These are phyloP conservation scores for Meriones unguiculatus DNA, from an alignment of 2,113 vertebrate genomes.

Conservation along the genomic window DNA sequence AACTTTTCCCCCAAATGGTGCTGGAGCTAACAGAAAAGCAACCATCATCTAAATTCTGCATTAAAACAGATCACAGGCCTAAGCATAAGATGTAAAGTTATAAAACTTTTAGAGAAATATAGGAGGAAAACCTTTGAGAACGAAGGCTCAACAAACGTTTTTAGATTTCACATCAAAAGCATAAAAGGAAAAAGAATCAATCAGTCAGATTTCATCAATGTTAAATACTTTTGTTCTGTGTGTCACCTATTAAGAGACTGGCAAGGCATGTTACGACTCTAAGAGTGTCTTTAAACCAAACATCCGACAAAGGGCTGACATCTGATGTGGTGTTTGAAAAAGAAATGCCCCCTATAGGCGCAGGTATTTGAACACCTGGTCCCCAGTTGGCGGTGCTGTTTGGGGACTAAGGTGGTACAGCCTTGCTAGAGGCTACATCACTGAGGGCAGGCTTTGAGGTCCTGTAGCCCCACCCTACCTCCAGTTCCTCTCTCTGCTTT, in stretches of 20 bases:
- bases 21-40: neutral
- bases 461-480: neutral
- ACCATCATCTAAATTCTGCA: neutral
- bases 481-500: neutral
- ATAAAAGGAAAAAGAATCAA: neutral
- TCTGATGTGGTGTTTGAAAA: neutral
- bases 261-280: neutral
- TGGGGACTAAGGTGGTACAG: neutral
- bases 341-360: neutral
- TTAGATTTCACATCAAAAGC: conserved; percentile 8
- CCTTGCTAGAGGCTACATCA: neutral
- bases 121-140: conserved; percentile 35
- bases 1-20: neutral
- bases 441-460: neutral
- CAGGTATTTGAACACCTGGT: neutral
- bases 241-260: neutral
- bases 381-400: neutral
- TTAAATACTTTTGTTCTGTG: neutral
- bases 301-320: neutral
- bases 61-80: neutral
- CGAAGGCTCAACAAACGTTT: neutral
- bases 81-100: neutral
- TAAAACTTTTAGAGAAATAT: neutral
- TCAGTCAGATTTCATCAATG: neutral
- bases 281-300: neutral